These are phyloP conservation scores for Scopus umbretta DNA, from an alignment of 2,113 vertebrate species.

Conservation along the genomic window DNA sequence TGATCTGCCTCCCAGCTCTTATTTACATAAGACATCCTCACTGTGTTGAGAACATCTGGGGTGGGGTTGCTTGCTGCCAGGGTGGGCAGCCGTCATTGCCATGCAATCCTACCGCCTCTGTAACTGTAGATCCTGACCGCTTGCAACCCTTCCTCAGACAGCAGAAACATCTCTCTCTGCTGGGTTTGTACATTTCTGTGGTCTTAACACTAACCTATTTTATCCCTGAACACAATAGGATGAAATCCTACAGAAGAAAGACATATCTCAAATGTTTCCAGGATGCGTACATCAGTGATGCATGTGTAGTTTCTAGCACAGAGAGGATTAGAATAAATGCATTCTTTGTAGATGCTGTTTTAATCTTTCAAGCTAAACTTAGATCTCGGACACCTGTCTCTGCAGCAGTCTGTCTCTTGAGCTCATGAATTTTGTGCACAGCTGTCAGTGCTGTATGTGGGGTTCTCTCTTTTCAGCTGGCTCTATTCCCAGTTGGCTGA, in stretches of 20 bases:
- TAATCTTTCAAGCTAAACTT: conserved; percentile 71
- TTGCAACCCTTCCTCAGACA: not conserved
- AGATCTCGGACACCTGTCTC: conserved; percentile 71
- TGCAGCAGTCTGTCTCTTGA: conserved; percentile 59
- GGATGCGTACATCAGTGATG: conserved; percentile 9
- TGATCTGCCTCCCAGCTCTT: conserved; percentile 52
- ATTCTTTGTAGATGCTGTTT: conserved; percentile 65
- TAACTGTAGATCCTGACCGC: not conserved
- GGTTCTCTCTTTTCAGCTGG: conserved; percentile 60
- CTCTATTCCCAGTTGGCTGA: conserved; percentile 62
- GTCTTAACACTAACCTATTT: not conserved
- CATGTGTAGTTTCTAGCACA: conserved; percentile 40
- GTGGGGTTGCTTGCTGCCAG: conserved; percentile 18
- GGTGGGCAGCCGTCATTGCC: not conserved
- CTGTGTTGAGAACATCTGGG: conserved; percentile 36
- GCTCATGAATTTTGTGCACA: conserved; percentile 65
- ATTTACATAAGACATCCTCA: conserved; percentile 26
- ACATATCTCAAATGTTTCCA: conserved; percentile 24
- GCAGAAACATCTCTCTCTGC: not conserved
- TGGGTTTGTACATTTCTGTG: not conserved
- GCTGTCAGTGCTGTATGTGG: conserved; percentile 66
- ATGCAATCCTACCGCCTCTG: not conserved
- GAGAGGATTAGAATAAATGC: conserved; percentile 65
- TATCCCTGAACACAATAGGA: conserved; percentile 28
- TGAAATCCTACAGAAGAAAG: conserved; percentile 15